Evolutionary conservation across 2,113 vertebrate species (phyloP).

Genomic region (Neoarius graeffei): DNA sequence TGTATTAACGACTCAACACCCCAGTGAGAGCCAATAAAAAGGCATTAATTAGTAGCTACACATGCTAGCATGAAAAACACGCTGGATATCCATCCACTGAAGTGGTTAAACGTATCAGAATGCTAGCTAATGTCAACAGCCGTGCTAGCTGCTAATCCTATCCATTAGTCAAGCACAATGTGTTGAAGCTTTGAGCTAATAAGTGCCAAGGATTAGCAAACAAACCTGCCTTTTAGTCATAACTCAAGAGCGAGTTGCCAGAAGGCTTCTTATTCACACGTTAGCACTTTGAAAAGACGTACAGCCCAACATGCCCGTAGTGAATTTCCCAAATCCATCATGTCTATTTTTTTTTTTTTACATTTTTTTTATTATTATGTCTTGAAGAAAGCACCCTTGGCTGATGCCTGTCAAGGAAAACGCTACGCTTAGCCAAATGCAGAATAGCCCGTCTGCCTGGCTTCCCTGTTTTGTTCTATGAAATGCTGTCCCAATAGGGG

Average conservation of each 20-base stretch:
- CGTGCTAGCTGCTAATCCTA: constrained; percentile 26
- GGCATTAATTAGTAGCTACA: neutral
- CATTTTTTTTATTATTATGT: constrained; percentile 7
- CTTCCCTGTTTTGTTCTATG: constrained; percentile 20
- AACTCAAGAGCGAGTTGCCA: constrained; percentile 16
- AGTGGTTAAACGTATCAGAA: constrained; percentile 7
- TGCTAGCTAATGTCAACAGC: constrained; percentile 39
- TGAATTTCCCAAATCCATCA: constrained; percentile 1
- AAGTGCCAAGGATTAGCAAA: constrained; percentile 27
- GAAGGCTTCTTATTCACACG: constrained; percentile 7
- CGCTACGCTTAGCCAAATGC: neutral
- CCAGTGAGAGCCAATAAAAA: neutral
- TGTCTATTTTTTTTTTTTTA: neutral
- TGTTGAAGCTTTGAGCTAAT: constrained; percentile 33
- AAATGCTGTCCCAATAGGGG: constrained; percentile 26
- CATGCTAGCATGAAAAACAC: neutral
- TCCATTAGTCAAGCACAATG: constrained; percentile 44
- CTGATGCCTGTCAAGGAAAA: constrained; percentile 23
- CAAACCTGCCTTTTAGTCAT: constrained; percentile 13
- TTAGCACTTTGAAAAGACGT: neutral
- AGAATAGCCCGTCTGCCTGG: neutral
- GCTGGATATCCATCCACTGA: neutral
- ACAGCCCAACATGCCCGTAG: constrained; percentile 17
- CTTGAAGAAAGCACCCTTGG: constrained; percentile 11
- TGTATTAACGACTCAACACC: neutral